A percentile compares a stretch with the other conserved stretches of the same genome.
Evolutionary conservation across 2,888 invertebrate species (phyloP).

Genomic region (Gisinianus flammeolus): DNA sequence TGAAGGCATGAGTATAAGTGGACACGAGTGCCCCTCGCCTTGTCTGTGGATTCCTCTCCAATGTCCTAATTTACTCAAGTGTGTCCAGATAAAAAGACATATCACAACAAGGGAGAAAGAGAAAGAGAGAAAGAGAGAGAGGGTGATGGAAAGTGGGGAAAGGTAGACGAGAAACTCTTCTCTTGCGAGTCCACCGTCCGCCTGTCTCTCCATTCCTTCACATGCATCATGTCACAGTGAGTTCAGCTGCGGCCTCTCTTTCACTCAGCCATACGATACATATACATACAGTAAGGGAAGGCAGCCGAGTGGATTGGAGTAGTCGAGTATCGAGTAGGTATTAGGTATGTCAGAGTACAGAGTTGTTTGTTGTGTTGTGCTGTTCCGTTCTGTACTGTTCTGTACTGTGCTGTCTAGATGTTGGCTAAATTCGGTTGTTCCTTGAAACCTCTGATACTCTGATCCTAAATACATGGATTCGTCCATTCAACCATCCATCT

Average conservation of each 20-base stretch:
- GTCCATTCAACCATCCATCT: conserved; percentile 55
- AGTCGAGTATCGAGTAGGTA: not conserved
- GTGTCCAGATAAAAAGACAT: conserved; percentile 26
- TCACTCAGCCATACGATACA: not conserved
- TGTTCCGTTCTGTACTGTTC: not conserved
- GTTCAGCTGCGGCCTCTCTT: conserved; percentile 5
- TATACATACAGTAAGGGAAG: not conserved
- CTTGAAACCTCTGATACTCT: conserved; percentile 35
- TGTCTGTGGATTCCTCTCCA: not conserved
- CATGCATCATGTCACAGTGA: not conserved
- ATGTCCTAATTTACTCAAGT: conserved; percentile 36
- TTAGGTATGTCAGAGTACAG: not conserved
- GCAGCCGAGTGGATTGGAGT: too few relatives aligned
- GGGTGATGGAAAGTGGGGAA: conserved; percentile 19
- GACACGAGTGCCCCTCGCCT: conserved; percentile 4
- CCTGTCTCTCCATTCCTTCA: not conserved
- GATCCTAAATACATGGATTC: conserved; percentile 55
- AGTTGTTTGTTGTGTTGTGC: not conserved
- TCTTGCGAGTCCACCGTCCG: not conserved
- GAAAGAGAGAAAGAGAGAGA: conserved; percentile 1
- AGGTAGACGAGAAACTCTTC: not conserved
- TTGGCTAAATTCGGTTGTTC: too few relatives aligned
- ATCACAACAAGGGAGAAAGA: not conserved
- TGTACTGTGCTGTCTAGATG: too few relatives aligned
- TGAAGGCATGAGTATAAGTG: not conserved